Conservation (phyloP, 1,140 invertebrate species). For the Ericerus pela region DNA sequence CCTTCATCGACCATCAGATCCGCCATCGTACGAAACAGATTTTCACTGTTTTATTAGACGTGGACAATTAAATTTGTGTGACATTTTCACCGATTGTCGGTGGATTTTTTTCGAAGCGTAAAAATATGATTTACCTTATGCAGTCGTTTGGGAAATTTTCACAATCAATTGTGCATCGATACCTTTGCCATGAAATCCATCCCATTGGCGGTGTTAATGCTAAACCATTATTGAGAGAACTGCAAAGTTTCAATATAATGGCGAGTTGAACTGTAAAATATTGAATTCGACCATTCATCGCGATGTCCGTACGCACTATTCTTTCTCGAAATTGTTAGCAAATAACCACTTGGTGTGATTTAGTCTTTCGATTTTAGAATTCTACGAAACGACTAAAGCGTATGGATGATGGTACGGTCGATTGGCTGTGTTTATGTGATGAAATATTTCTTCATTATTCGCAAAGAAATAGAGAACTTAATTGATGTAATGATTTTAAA, state of each 20-base stretch:
- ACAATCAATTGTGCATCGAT: constrained; percentile 53
- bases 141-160: constrained; percentile 48
- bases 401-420: too few relatives aligned
- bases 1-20: constrained; percentile 40
- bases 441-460: too few relatives aligned
- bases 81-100: not conserved
- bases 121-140: constrained; percentile 36
- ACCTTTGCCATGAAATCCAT: constrained; percentile 63
- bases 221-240: constrained; percentile 40
- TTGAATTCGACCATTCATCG: too few relatives aligned
- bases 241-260: not conserved
- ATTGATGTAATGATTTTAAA: too few relatives aligned
- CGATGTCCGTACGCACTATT: too few relatives aligned
- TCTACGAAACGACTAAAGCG: too few relatives aligned
- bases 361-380: too few relatives aligned
- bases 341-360: too few relatives aligned
- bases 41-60: constrained; percentile 34
- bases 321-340: too few relatives aligned
- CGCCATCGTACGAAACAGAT: constrained; percentile 38
- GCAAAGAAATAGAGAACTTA: too few relatives aligned
- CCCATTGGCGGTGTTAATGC: constrained; percentile 54
- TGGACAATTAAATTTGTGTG: not conserved
- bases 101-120: not conserved
- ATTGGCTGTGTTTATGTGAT: too few relatives aligned
- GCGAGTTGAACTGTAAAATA: too few relatives aligned